phyloP scores from a whole-genome alignment of 2,888 invertebrate genomes.

The Lottia gigantea region DNA sequence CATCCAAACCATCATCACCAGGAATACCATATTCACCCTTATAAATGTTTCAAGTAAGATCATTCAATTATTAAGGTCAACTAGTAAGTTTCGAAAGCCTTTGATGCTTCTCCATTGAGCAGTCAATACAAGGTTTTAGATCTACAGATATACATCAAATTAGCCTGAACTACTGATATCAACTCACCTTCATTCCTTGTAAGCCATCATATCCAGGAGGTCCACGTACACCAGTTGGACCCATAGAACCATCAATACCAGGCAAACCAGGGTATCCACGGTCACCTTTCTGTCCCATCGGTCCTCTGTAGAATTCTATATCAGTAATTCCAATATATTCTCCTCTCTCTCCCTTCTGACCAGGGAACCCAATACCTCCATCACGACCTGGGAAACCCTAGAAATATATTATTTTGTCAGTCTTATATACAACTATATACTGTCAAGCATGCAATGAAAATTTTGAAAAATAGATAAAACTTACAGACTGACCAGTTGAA shows the following conservation, averaged over 20 bases:
- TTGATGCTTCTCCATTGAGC: too few species aligned
- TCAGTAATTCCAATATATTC: conserved; percentile 21
- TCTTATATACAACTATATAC: too few species aligned
- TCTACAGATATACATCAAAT: too few species aligned
- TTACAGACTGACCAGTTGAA: conserved; percentile 70
- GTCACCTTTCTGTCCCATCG: conserved; percentile 48
- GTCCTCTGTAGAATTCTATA: conserved; percentile 29
- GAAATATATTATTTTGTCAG: conserved; percentile 70
- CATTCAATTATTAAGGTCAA: too few species aligned
- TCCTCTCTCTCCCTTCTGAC: conserved; percentile 80
- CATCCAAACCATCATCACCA: conserved; percentile 41
- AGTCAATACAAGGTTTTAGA: too few species aligned
- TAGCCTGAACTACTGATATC: too few species aligned
- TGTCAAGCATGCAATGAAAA: too few species aligned
- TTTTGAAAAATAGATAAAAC: neutral
- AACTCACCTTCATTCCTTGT: conserved; percentile 32
- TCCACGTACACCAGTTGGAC: conserved; percentile 37
- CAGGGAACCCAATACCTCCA: conserved; percentile 69
- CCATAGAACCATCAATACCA: conserved; percentile 40
- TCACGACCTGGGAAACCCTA: conserved; percentile 50
- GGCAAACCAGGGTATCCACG: conserved; percentile 80
- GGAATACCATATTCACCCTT: conserved; percentile 32
- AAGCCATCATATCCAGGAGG: conserved; percentile 35
- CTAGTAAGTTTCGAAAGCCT: too few species aligned
- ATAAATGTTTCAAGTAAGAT: neutral